phyloP scores from a whole-genome alignment of 2,113 vertebrate genomes.

The Chloropsis hardwickii region DNA sequence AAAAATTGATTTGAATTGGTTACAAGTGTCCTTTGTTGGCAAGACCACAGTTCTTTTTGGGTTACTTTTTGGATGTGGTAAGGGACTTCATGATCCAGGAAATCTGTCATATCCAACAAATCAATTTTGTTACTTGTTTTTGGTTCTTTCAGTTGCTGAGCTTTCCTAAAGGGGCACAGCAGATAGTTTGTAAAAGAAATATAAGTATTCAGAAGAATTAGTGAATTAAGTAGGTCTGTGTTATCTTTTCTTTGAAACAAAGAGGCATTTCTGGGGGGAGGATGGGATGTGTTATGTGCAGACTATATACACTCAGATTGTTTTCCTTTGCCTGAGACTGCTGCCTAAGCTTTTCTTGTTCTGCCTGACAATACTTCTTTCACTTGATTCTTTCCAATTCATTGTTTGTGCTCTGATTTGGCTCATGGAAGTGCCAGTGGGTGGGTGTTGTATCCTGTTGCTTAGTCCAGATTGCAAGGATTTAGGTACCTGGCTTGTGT shows the following conservation, averaged over 20 bases:
- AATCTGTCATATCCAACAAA: not conserved
- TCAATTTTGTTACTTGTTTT: not conserved
- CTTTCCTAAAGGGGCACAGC: not conserved
- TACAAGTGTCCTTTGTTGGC: not conserved
- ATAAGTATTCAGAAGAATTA: conserved; percentile 24
- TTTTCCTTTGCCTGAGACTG: conserved; percentile 31
- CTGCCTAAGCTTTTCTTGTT: conserved; percentile 44
- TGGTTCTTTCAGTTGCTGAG: conserved; percentile 2
- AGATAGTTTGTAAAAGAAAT: conserved; percentile 36
- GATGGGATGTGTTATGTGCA: not conserved
- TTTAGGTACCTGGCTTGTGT: not conserved
- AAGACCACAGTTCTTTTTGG: not conserved
- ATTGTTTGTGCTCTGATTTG: conserved; percentile 24
- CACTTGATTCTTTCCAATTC: conserved; percentile 15
- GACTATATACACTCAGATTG: conserved; percentile 16
- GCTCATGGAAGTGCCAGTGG: not conserved
- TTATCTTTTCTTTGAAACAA: conserved; percentile 14
- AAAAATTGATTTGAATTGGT: not conserved
- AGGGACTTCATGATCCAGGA: not conserved
- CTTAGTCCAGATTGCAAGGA: not conserved
- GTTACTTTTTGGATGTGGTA: not conserved
- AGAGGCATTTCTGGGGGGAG: not conserved
- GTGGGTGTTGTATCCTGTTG: not conserved
- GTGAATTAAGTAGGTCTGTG: conserved; percentile 36
- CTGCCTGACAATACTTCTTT: conserved; percentile 38